These are phyloP conservation scores for Catocala sponsa DNA, from an alignment of 2,888 invertebrate genomes.

Conservation along the genomic window DNA sequence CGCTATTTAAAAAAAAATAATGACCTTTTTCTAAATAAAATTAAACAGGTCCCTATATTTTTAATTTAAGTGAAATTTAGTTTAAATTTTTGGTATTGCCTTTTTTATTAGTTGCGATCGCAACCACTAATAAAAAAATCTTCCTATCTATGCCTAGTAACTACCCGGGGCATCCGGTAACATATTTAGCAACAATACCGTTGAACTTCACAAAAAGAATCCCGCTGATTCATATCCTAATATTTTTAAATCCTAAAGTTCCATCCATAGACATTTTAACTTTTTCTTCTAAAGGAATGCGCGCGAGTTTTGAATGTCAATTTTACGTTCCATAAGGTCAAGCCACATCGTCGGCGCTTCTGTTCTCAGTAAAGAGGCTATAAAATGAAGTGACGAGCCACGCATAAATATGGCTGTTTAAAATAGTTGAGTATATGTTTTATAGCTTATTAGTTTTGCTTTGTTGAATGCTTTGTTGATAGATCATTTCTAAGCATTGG, in stretches of 20 bases:
- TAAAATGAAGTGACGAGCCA: slow-evolving; percentile 41
- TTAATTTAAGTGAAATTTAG: no score
- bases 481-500: slow-evolving; percentile 1
- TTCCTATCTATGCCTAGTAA: not conserved
- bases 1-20: no score
- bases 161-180: slow-evolving; percentile 21
- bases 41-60: no score
- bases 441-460: slow-evolving; percentile 31
- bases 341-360: slow-evolving; percentile 43
- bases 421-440: slow-evolving; percentile 23
- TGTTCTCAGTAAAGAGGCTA: slow-evolving; percentile 48
- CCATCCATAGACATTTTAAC: slow-evolving; percentile 31
- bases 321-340: slow-evolving; percentile 58
- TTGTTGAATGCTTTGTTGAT: slow-evolving; percentile 6
- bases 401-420: slow-evolving; percentile 42
- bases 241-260: slow-evolving; percentile 33
- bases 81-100: no score
- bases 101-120: no score
- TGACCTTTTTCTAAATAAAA: no score
- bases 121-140: no score
- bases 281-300: slow-evolving; percentile 62
- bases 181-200: slow-evolving; percentile 34
- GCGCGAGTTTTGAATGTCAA: slow-evolving; percentile 70
- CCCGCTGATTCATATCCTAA: slow-evolving; percentile 30
- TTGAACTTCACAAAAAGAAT: slow-evolving; percentile 21